These are phyloP conservation scores for Saguinus midas DNA, from an alignment of 2,113 vertebrate genomes.

Conservation along the genomic window DNA sequence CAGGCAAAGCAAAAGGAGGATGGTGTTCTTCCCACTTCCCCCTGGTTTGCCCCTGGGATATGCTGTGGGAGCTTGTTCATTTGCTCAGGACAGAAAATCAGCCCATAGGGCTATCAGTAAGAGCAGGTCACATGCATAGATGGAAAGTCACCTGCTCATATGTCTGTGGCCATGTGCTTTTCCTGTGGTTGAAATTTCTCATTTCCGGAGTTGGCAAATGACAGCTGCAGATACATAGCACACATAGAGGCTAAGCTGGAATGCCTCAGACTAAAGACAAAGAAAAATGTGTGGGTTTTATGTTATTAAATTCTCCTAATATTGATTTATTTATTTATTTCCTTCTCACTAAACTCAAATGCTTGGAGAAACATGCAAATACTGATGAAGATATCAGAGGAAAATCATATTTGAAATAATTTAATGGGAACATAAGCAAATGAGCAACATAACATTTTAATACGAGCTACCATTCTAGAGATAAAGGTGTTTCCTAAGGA, in stretches of 20 bases:
- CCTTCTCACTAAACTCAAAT: neutral
- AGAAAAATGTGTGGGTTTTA: neutral
- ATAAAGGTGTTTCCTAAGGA: neutral
- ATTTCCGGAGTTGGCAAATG: neutral
- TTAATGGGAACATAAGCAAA: neutral
- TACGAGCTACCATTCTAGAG: neutral
- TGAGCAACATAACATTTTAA: neutral
- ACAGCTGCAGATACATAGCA: neutral
- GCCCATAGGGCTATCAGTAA: neutral
- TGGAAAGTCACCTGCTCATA: fast-evolving
- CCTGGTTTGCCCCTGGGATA: neutral
- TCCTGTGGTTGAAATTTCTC: neutral
- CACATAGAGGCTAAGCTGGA: neutral
- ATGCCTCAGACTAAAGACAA: neutral
- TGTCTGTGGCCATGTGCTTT: neutral
- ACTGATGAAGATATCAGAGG: neutral
- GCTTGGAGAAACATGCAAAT: neutral
- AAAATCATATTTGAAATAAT: neutral
- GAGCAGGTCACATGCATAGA: fast-evolving
- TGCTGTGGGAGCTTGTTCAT: neutral
- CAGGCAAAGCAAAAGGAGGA: neutral
- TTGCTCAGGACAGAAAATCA: neutral
- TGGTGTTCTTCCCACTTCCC: neutral
- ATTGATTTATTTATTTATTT: neutral
- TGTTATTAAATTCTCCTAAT: neutral